Percentiles rank a stretch among this genome's conserved stretches.
Conservation (phyloP, 2,113 vertebrate species). For the Corythaixoides concolor region DNA sequence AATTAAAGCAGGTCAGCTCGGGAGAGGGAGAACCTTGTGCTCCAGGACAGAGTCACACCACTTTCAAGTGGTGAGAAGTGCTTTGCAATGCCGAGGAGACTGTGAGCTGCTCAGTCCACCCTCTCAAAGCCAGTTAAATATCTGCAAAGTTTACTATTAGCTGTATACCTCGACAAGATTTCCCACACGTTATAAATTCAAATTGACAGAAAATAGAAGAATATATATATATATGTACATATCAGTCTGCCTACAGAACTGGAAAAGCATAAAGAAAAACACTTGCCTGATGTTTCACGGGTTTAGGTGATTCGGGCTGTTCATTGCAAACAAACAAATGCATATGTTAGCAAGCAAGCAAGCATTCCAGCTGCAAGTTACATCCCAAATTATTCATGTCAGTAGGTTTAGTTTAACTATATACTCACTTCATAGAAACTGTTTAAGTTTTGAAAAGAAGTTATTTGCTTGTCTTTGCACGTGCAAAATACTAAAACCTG, state of each 20-base stretch:
- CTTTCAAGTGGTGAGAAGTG: background rate
- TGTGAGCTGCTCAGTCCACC: background rate
- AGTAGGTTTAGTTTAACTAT: background rate
- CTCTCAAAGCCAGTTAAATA: background rate
- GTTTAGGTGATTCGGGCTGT: constrained; percentile 96
- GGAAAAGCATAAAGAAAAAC: constrained; percentile 72
- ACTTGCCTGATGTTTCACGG: constrained; percentile 97
- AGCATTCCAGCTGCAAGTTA: constrained; percentile 40
- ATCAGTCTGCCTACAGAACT: constrained; percentile 54
- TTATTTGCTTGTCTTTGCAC: background rate
- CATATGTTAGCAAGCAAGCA: constrained; percentile 80
- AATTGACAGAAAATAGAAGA: background rate
- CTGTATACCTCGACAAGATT: background rate
- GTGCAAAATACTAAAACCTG: background rate
- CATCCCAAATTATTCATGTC: constrained; percentile 4
- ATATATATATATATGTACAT: constrained; percentile 25
- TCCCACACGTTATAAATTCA: background rate
- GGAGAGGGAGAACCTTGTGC: background rate
- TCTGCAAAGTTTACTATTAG: background rate
- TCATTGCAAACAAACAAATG: constrained; percentile 88
- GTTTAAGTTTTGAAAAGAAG: background rate
- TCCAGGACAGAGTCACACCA: background rate
- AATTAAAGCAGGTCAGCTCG: background rate
- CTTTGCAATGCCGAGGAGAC: background rate
- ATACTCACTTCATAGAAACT: background rate